phyloP scores from a whole-genome alignment of 2,113 vertebrate genomes.

The Abramis brama region DNA sequence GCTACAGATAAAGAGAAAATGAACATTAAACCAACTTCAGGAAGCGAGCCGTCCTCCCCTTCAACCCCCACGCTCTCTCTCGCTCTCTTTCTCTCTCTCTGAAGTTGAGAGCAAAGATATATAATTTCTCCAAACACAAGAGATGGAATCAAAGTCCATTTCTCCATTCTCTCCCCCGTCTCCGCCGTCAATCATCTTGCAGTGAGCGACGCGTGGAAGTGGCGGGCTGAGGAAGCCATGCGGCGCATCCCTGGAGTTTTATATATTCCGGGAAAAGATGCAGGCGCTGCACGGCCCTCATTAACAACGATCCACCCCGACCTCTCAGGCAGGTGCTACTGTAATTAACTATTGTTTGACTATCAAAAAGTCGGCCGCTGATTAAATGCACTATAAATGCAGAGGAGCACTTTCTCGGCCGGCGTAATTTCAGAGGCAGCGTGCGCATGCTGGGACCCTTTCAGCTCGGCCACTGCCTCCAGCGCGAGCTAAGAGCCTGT shows the following conservation, averaged over 20 bases:
- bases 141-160: conserved; percentile 65
- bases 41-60: conserved; percentile 11
- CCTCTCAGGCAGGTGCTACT: conserved; percentile 98
- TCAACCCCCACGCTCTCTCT: not conserved
- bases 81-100: conserved; percentile 18
- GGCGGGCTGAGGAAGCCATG: conserved; percentile 62
- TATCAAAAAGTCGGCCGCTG: conserved; percentile 99
- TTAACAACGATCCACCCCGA: conserved; percentile 89
- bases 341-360: conserved; percentile 99
- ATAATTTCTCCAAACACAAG: conserved; percentile 69
- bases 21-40: conserved; percentile 12
- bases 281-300: conserved; percentile 85
- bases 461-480: conserved; percentile 91
- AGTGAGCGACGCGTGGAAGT: conserved; percentile 72
- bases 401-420: conserved; percentile 85
- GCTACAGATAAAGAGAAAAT: conserved; percentile 3
- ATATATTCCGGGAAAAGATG: conserved; percentile 70
- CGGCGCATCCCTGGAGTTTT: conserved; percentile 70
- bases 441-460: conserved; percentile 98
- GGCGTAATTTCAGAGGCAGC: conserved; percentile 93
- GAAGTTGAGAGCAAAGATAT: conserved; percentile 57
- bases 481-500: conserved; percentile 95
- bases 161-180: conserved; percentile 57
- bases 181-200: conserved; percentile 68
- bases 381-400: conserved; percentile 96